Base-by-base conservation (phyloP, 1,140 invertebrate species). In the Cryptotermes secundus region DNA sequence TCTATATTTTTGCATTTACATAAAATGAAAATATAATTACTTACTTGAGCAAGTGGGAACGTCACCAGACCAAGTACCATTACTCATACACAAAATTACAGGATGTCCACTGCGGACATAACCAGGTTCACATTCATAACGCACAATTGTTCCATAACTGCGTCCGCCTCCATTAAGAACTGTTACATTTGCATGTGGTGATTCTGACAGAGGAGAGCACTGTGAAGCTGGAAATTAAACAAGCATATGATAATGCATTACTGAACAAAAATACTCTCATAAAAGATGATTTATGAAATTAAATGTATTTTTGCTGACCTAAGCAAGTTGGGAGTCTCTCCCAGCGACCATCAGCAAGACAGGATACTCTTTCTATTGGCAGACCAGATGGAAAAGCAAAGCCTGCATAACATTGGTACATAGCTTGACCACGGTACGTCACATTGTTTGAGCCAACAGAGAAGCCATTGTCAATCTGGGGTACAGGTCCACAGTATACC, bases 391-490 rank as follows among this genome's bases (percentile, higher is more conserved):
- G 94, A 88, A 99, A 99, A 83, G 96, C 96, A 89, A 99, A 99
- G 49, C 98, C 98, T 65, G 97, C 97, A 88, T 99, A 99, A 89
- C 98, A 99, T 87, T 98, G 96, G 89, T 99, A 99, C 86, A 96
- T 98, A 35, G 97, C 97, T 86, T 97, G 92, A 24, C 97, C 98
- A 85, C 94, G 93, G 87, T 97, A 99, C 1, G 97, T 99, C 6
- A 99, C 97, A 89, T 99, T 99, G 0, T 96, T 96, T 2, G 97
- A 97, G 81, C 95, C 96, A 88, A 98, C 97, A 1, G 97, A 98
- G 89, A 98, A 99, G 80, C 98, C 98, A 89, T 99, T 99, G 87
- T 98, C 96, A 84, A 99, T 99, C 92, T 99, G 97, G 84, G 98
- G 98, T 36, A 99, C 97, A 49, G 97, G 97, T 83, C 97, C 97